Percentiles rank a stretch among this genome's conserved stretches.
Evolutionary conservation across 1,140 invertebrate genomes (phyloP).

Genomic region (Choristoneura fumiferana): DNA sequence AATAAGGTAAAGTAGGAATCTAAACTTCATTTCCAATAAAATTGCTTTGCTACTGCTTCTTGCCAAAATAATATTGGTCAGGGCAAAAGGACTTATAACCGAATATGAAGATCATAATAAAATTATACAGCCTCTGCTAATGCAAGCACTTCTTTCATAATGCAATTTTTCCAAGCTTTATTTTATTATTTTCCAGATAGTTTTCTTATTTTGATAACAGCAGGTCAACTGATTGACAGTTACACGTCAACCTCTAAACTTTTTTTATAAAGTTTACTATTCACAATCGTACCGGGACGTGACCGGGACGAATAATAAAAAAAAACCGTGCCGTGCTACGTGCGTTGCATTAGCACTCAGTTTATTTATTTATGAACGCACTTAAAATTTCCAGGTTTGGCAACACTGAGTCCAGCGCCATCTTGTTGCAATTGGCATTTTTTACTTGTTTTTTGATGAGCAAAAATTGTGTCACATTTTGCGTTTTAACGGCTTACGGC

Average conservation of each 20-base stretch:
- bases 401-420: slow-evolving; percentile 2
- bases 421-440: slow-evolving; percentile 22
- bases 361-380: not conserved
- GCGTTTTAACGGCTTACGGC: slow-evolving; percentile 35
- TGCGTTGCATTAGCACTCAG: no score
- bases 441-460: slow-evolving; percentile 36
- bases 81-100: slow-evolving; percentile 1
- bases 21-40: slow-evolving; percentile 39
- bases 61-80: slow-evolving; percentile 8
- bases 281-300: no score
- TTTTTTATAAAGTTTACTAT: no score
- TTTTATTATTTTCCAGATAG: not conserved
- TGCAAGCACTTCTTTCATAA: not conserved
- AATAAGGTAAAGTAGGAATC: slow-evolving; percentile 34
- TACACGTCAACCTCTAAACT: not conserved
- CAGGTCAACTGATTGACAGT: slow-evolving; percentile 8
- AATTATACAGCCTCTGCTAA: slow-evolving; percentile 18
- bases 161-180: not conserved
- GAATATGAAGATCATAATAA: slow-evolving; percentile 39
- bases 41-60: slow-evolving; percentile 40
- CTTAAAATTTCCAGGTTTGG: not conserved
- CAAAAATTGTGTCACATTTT: slow-evolving; percentile 47
- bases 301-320: no score
- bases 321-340: no score
- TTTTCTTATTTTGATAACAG: slow-evolving; percentile 12